These are phyloP conservation scores for Limanda limanda DNA, from an alignment of 2,113 vertebrate genomes.

Conservation along the genomic window DNA sequence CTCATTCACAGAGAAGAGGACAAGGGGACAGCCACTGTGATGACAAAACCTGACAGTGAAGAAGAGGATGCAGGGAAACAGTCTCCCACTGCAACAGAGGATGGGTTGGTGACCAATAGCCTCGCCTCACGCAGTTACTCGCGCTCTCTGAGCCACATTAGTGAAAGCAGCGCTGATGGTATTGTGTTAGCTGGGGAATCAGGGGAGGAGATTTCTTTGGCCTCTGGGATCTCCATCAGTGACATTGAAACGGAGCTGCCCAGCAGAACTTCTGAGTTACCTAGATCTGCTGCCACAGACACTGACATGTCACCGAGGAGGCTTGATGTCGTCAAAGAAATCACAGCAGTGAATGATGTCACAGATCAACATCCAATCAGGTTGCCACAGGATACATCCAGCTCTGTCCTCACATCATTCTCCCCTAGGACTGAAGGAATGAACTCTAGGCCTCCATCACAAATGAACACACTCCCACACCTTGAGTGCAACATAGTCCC, in stretches of 20 bases:
- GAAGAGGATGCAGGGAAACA: conserved; percentile 44
- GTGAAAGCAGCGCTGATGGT: conserved; percentile 89
- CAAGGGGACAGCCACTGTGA: background rate
- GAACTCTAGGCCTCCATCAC: conserved; percentile 1
- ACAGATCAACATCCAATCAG: background rate
- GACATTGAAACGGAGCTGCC: conserved; percentile 63
- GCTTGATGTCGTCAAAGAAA: background rate
- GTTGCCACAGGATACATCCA: background rate
- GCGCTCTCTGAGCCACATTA: conserved; percentile 95
- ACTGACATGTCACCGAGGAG: background rate
- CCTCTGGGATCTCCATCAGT: conserved; percentile 56
- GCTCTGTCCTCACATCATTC: background rate
- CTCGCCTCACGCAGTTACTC: conserved; percentile 79
- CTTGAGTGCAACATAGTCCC: background rate
- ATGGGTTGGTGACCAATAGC: conserved; percentile 75
- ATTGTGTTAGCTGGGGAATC: conserved; percentile 37
- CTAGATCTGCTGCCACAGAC: conserved; percentile 2
- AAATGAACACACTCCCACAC: background rate
- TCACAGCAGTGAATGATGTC: background rate
- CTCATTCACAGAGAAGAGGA: conserved; percentile 55
- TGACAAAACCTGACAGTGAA: background rate
- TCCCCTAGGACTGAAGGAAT: background rate
- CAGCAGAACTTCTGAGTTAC: conserved; percentile 30
- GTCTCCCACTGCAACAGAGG: background rate
- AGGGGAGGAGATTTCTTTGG: conserved; percentile 41